Conservation (phyloP, 2,888 invertebrate genomes). For the Oasisia sp. region DNA sequence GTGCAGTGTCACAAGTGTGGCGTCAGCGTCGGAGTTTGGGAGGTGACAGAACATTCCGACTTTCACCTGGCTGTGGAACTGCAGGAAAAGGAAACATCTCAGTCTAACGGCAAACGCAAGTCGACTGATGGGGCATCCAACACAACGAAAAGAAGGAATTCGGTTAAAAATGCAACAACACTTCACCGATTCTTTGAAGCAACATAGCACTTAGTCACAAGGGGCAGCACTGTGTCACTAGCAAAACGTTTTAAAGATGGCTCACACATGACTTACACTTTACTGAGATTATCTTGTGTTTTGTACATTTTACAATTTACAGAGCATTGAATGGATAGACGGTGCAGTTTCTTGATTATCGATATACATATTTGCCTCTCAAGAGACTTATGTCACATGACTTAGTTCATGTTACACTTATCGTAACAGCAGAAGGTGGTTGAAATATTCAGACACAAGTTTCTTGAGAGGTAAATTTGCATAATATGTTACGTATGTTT, state of each 20-base stretch:
- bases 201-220: background rate
- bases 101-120: background rate
- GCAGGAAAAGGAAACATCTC: slow-evolving; percentile 69
- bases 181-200: background rate
- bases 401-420: too few species aligned
- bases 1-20: slow-evolving; percentile 78
- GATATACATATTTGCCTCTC: too few species aligned
- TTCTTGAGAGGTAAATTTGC: too few species aligned
- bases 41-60: slow-evolving; percentile 81
- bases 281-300: background rate
- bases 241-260: background rate
- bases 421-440: too few species aligned
- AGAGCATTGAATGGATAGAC: too few species aligned
- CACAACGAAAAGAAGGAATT: slow-evolving; percentile 3
- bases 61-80: slow-evolving; percentile 86
- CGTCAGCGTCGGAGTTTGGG: slow-evolving; percentile 72
- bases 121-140: background rate
- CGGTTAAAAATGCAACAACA: background rate
- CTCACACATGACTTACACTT: background rate
- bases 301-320: too few species aligned
- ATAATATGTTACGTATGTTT: too few species aligned
- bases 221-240: background rate
- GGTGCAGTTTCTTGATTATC: too few species aligned
- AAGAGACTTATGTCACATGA: too few species aligned
- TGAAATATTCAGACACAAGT: too few species aligned